Evolutionary conservation across 2,888 invertebrate genomes (phyloP), one percentile per base, ranked within the genome.

Genomic region (Lydus trimaculatus): DNA sequence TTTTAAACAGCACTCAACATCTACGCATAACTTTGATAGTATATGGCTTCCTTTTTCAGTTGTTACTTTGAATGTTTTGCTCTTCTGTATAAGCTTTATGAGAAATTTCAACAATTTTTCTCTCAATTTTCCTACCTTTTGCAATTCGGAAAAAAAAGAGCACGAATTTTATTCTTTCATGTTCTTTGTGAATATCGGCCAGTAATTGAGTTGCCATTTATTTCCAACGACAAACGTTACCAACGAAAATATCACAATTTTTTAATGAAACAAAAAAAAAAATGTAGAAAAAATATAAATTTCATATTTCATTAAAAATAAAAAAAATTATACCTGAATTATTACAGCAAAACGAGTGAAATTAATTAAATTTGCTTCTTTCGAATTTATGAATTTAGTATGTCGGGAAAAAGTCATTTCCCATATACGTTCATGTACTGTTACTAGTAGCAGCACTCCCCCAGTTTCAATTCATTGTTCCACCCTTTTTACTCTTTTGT

Each of bases 401-500:
- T 52, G 23, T 52, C 5, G 7, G 17, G 13, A 13, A 36, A 36
- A 36, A 15, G 15, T 13, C 52, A 52, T 11, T 23, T 52, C 13
- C 52, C 25, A 23, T 52, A 52, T 25, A 1, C 43, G 23, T 52
- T 5, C 4, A 25, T 52, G 25, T 20, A 52, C 25, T 52, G 23
- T 52, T 52, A 23, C 23, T 52, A 48, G 17, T 43, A 43, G 43
- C 43, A 52, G 48, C 11, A 52, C 23, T 52, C 25, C 23, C 52
- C 52, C 25, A 4, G 52, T 13, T 52, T 52, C 52, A 52, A 52
- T 52, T 25, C 63, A 31, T 31, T 25, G 56, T 63, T 63, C 63
- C 63, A 63, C 63, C 63, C 63, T 63, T 63, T 62, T 63, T 56
- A 63, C 56, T 63, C 31, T 56, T 63, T 63, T 63, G 56, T 63